A percentile compares a stretch with the other conserved stretches of the same genome.
Conservation (phyloP, 2,113 vertebrate species). For the Mormoops blainvillei region DNA sequence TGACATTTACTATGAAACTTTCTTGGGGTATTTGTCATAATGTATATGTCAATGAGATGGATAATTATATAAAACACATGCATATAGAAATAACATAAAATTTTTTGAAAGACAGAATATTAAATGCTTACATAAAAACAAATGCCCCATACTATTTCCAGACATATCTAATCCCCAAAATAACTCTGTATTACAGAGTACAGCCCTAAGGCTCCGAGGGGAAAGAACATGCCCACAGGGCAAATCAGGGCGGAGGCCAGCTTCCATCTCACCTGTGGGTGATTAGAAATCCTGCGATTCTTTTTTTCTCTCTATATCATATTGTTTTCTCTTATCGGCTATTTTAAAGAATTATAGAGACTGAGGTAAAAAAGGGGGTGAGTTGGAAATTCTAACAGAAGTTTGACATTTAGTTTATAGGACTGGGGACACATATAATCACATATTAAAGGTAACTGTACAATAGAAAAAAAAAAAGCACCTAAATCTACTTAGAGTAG, state of each 20-base stretch:
- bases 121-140: neutral
- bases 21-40: neutral
- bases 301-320: neutral
- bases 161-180: neutral
- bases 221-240: neutral
- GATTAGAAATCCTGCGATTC: neutral
- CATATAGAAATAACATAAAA: neutral
- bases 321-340: neutral
- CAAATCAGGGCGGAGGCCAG: neutral
- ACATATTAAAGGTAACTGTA: neutral
- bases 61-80: neutral
- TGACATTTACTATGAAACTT: neutral
- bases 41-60: neutral
- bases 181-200: neutral
- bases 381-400: neutral
- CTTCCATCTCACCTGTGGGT: rapidly evolving
- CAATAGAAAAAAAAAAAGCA: neutral
- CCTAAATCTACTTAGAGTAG: neutral
- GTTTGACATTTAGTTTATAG: neutral
- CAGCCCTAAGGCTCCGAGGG: neutral
- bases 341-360: neutral
- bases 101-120: neutral
- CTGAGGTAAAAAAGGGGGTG: neutral
- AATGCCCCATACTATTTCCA: neutral
- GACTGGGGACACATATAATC: neutral